Evolutionary conservation across 1,140 invertebrate genomes (phyloP).

Genomic region (Drosophila sulfurigaster): DNA sequence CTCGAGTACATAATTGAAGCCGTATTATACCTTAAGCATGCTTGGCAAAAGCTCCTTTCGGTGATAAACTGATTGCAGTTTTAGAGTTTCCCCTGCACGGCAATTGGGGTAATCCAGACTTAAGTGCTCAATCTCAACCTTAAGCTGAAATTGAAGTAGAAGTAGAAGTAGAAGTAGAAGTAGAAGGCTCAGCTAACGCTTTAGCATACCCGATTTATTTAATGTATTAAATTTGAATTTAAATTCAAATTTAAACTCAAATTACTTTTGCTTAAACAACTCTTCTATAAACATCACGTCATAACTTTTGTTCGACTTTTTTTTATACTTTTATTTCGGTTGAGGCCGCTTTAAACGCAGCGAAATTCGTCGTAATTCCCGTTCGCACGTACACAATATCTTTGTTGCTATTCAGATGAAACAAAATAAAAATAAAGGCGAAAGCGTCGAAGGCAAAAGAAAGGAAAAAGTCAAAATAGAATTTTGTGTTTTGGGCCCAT

Average conservation of each 20-base stretch:
- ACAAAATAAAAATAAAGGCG: background rate
- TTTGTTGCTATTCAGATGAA: slow-evolving; percentile 21
- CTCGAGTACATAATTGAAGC: background rate
- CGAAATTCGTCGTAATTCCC: slow-evolving; percentile 6
- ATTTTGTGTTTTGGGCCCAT: slow-evolving; percentile 26
- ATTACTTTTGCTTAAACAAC: no score
- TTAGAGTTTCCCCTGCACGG: background rate
- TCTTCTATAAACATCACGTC: no score
- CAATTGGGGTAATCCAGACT: no score
- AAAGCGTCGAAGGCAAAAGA: background rate
- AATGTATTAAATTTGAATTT: no score
- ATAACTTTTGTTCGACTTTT: no score
- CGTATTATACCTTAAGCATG: background rate
- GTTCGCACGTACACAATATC: slow-evolving; percentile 24
- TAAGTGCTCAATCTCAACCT: no score
- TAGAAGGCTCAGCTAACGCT: no score
- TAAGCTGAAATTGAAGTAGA: no score
- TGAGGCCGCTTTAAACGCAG: background rate
- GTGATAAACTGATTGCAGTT: background rate
- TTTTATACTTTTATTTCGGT: background rate
- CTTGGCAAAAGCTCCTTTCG: background rate
- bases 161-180: no score
- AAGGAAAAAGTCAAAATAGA: slow-evolving; percentile 44
- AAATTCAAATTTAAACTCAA: no score
- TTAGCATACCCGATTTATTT: no score